Base-by-base conservation (phyloP, 2,113 vertebrate species). In the Orycteropus afer region DNA sequence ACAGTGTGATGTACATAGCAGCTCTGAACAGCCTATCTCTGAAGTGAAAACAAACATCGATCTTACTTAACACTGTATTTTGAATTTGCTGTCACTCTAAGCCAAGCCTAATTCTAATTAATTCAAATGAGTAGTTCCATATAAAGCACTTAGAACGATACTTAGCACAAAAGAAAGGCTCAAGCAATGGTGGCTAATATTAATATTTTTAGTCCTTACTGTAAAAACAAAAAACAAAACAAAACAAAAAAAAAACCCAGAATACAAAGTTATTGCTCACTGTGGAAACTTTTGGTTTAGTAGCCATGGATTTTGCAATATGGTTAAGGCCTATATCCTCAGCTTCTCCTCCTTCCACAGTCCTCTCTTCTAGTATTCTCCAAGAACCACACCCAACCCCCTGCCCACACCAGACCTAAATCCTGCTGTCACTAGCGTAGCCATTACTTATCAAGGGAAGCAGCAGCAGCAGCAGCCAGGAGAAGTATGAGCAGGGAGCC, bases 401-500 rank as follows among this genome's bases (percentile, higher is more conserved):
- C 22, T 49, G 15, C 59, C 20, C 42, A 29, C 40, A 7, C 11
- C 23, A 6, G 73, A 84, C 87, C 81, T 55, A 87, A 97, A 96
- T 83, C 77, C 84, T 82, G 51, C 95, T 78, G 73, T 90, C 83
- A 47, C 53, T 59, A 69, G 71, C 93, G 85, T 45, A 65, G 93
- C 67, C 14, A 2, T 95, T 90, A 37, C 78, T 96, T 96, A 88
- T 34, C 47, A 27, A 79, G 74, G 95, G 85, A 92, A 78, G 92
- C 69, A 37, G 1, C 76, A 40, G 82, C 49, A 27, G 94, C 85
- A 86, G 80, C 61, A n/a, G n/a, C 65, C 51, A 40, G 11, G 96
- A 91, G 97, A 96, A 95, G 92, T 7, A 42, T 65, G 94, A 95
- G 89, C 90, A 57, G 83, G 77, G 93, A 98, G 90, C 79, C 47